A percentile compares a stretch with the other conserved stretches of the same genome.
phyloP scores from a whole-genome alignment of 1,140 invertebrate genomes.

The Zaprionus nigranus region DNA sequence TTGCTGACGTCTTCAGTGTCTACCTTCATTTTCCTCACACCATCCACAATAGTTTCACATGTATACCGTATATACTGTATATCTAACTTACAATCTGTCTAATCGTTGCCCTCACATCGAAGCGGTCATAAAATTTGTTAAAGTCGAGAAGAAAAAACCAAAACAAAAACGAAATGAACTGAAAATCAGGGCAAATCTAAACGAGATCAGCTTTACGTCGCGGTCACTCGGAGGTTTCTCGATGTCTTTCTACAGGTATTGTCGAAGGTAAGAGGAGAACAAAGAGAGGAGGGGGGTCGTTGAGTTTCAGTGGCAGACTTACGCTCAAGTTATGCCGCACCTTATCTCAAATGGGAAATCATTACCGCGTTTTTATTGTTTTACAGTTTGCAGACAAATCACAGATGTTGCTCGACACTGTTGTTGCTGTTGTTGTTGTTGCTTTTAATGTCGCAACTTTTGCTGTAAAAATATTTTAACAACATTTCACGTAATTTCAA shows the following conservation, averaged over 20 bases:
- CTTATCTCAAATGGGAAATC: constrained; percentile 81
- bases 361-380: constrained; percentile 71
- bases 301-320: constrained; percentile 16
- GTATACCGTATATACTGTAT: background rate
- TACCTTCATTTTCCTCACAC: background rate
- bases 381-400: constrained; percentile 65
- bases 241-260: constrained; percentile 35
- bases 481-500: constrained; percentile 75
- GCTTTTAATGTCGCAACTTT: constrained; percentile 73
- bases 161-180: constrained; percentile 30
- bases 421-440: constrained; percentile 16
- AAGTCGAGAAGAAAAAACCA: constrained; percentile 17
- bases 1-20: background rate
- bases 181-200: constrained; percentile 74
- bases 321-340: constrained; percentile 52
- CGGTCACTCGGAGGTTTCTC: constrained; percentile 35
- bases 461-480: constrained; percentile 77
- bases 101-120: constrained; percentile 61
- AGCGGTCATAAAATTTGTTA: constrained; percentile 70
- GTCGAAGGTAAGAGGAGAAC: constrained; percentile 39
- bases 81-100: constrained; percentile 11
- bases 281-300: background rate
- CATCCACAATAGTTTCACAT: background rate
- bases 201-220: constrained; percentile 65
- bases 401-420: constrained; percentile 31